These are phyloP conservation scores for Noctua janthina DNA, from an alignment of 2,888 invertebrate species.

Conservation along the genomic window DNA sequence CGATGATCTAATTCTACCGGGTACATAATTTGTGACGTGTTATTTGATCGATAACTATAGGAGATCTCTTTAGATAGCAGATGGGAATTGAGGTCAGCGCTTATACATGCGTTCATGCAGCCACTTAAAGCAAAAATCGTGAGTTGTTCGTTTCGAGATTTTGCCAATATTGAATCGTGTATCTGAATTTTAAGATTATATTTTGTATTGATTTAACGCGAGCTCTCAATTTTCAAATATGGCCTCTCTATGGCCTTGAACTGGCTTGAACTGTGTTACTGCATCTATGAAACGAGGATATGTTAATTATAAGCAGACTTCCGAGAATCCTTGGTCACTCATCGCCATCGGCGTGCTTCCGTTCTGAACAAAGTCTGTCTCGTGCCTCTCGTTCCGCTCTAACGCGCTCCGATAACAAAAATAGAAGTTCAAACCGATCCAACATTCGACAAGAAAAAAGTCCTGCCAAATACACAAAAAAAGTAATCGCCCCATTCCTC, in stretches of 20 bases:
- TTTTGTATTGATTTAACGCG: slow-evolving; percentile 29
- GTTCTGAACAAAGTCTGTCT: slow-evolving; percentile 73
- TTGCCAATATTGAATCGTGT: slow-evolving; percentile 42
- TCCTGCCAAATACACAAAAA: slow-evolving; percentile 88
- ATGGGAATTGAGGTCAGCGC: slow-evolving; percentile 76
- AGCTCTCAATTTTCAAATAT: slow-evolving; percentile 24
- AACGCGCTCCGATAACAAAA: slow-evolving; percentile 79
- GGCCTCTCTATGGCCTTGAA: slow-evolving; percentile 69
- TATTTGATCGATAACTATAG: slow-evolving; percentile 78
- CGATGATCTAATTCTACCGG: slow-evolving; percentile 67
- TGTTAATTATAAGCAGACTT: slow-evolving; percentile 75
- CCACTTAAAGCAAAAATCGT: slow-evolving; percentile 66
- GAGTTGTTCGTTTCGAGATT: slow-evolving; percentile 53
- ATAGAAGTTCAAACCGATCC: slow-evolving; percentile 81
- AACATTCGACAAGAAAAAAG: slow-evolving; percentile 83
- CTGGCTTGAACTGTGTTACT: slow-evolving; percentile 66
- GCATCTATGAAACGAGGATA: slow-evolving; percentile 62
- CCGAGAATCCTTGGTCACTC: slow-evolving; percentile 78
- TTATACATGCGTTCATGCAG: slow-evolving; percentile 69
- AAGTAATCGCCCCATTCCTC: slow-evolving; percentile 85
- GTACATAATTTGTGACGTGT: slow-evolving; percentile 70
- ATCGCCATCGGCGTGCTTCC: slow-evolving; percentile 74
- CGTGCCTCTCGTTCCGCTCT: slow-evolving; percentile 73
- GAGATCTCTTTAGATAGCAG: slow-evolving; percentile 82
- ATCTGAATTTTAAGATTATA: slow-evolving; percentile 37